These are phyloP conservation scores for Tauraco hartlaubi DNA, from an alignment of 2,797 vertebrate genomes.

Conservation along the genomic window DNA sequence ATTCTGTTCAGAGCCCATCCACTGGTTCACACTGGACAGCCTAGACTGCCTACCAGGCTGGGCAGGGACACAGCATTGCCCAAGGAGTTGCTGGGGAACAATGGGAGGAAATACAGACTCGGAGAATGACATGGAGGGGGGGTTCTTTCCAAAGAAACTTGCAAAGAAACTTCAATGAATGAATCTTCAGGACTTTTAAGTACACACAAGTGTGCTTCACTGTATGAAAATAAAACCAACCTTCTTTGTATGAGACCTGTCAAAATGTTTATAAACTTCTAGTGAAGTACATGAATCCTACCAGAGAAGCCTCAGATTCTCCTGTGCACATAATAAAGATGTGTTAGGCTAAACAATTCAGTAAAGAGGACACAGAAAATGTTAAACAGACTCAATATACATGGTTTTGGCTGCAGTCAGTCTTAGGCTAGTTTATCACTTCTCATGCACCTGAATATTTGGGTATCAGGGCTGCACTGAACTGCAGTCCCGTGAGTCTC, in stretches of 20 bases:
- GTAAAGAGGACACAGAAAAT: neutral
- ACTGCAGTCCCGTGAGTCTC: neutral
- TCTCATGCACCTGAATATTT: neutral
- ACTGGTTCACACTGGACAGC: neutral
- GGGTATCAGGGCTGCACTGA: neutral
- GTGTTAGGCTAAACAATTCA: neutral
- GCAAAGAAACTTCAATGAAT: neutral
- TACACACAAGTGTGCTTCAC: neutral
- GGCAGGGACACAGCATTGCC: neutral
- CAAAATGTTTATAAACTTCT: neutral
- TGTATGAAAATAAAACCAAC: neutral
- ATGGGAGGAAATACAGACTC: neutral
- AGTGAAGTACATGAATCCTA: neutral
- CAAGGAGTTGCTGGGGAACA: neutral
- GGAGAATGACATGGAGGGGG: accelerated
- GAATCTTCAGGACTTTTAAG: neutral
- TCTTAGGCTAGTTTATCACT: neutral
- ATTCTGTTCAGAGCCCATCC: neutral
- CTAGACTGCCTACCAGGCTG: neutral
- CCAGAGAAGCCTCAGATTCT: neutral
- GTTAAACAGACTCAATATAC: neutral
- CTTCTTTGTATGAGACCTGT: neutral
- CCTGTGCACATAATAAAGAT: neutral
- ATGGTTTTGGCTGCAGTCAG: neutral
- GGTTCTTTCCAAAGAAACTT: too few species aligned